Conservation (phyloP, 2,797 vertebrate genomes). For the Tapirus indicus region DNA sequence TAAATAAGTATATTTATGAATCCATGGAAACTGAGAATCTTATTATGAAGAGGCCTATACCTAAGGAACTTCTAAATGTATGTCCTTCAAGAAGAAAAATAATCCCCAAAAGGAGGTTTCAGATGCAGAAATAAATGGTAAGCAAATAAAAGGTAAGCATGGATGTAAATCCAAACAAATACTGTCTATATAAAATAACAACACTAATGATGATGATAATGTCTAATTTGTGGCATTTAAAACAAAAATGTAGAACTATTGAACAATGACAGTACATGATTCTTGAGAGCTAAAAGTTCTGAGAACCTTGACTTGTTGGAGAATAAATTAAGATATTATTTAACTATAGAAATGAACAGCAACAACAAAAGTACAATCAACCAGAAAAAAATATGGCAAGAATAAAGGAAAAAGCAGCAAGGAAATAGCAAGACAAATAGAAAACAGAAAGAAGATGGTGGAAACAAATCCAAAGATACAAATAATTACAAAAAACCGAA, state of each 20-base stretch:
- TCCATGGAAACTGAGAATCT: not conserved
- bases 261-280: not conserved
- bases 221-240: not conserved
- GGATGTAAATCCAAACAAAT: not conserved
- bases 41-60: not conserved
- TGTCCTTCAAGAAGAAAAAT: constrained; percentile 33
- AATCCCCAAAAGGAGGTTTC: not conserved
- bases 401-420: not conserved
- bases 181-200: not conserved
- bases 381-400: constrained; percentile 24
- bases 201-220: not conserved
- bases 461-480: not conserved
- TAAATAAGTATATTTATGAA: constrained; percentile 23
- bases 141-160: constrained; percentile 20
- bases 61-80: not conserved
- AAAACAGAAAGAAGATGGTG: not conserved
- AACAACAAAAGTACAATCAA: not conserved
- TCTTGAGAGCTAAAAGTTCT: not conserved
- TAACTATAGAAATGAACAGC: not conserved
- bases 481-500: not conserved
- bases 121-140: constrained; percentile 14
- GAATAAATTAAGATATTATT: not conserved
- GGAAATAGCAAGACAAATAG: not conserved
- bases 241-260: not conserved
- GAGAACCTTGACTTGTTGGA: not conserved